Evolutionary conservation across 2,113 vertebrate species (phyloP), one percentile per base, ranked within the genome.

Genomic region (Serranochromis macrocephalus): DNA sequence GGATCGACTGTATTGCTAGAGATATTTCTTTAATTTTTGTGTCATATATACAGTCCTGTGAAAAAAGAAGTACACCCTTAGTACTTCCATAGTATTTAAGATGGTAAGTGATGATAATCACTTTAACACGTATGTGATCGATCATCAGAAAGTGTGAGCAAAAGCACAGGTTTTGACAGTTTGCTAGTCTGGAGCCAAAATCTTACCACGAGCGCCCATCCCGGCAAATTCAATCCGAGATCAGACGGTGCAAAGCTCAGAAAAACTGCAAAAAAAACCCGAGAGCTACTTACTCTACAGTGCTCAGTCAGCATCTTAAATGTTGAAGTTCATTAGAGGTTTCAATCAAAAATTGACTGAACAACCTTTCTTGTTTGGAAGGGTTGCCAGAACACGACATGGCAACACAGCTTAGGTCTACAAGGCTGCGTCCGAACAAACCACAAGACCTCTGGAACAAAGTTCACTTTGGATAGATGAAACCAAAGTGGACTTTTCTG

Each of bases 191-290:
- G 38, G 1, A 73, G 66, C 13, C 13, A 16, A 24, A 42, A 10
- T 45, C n/a, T 16, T 42, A 24, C 13, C 38, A 45, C 7, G 1
- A 45, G 38, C 0, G 5, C 7, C 38, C 5, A 24, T 42, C 12
- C n/a, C 2, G 1, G n/a, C 12, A 71, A 38, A 66, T 21, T 38
- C 19, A 66, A 38, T 38, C 61, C 4, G 7, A 45, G 66, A 9
- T 42, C 66, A 26, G 38, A 71, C 1, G 7, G 5, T 2, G 38
- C 38, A 71, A 42, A 42, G 38, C n/a, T 42, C 38, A 24, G 5
- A 68, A 21, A 40, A 40, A 21, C 7, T 68, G 11, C 19, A 40
- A 68, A 36, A 5, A 1, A 0, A 0, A 0, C n/a, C n/a, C 1
- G 13, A 71, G 11, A 71, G 36, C 66, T 24, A 71, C 66, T 24